Evolutionary conservation across 2,113 vertebrate genomes (phyloP), one percentile per base, ranked within the genome.

Genomic region (Melanostigma gelatinosum): DNA sequence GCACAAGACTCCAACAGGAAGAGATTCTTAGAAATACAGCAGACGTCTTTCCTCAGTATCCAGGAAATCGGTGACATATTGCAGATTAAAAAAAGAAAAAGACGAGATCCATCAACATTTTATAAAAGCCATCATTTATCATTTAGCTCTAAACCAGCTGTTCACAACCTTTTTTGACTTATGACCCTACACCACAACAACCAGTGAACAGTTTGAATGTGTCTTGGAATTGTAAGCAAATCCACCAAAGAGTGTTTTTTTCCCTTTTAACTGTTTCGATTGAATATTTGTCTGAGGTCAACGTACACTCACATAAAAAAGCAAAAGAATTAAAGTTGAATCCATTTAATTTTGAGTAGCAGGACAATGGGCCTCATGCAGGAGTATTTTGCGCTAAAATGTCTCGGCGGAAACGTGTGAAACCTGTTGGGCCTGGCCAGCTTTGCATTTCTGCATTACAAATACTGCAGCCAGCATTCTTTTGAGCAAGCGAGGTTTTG

Each of bases 1-100:
- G 55, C 55, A 27, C 24, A 1, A 15, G 20, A 50, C 46, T 48
- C 46, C 46, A 48, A 48, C 46, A 48, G 11, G 11, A 27, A 57
- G n/a, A 13, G 10, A 67, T 87, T 85, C 65, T 85, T 46, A 83
- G 87, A 87, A 89, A 75, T 50, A 66, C 11, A 54, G 20, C 65
- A 0, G 20, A 55, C 27, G 38, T 15, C 29, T 70, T 10, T 71
- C 52, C 73, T 42, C 27, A 3, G 72, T 16, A 77, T 6, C 22
- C 62, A 74, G 82, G 85, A 89, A 85, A 80, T 80, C n/a, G 71
- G 63, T 65, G 63, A 76, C 68, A 65, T 6, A 11, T 52, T 11
- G 32, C 58, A 52, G 10, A 63, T 12, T 2, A 22, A 57, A 72
- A 72, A 72, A 40, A 12, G 4, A 9, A 54, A 9, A 46, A 46